phyloP scores from a whole-genome alignment of 2,797 vertebrate genomes.

The Acanthornis magna region DNA sequence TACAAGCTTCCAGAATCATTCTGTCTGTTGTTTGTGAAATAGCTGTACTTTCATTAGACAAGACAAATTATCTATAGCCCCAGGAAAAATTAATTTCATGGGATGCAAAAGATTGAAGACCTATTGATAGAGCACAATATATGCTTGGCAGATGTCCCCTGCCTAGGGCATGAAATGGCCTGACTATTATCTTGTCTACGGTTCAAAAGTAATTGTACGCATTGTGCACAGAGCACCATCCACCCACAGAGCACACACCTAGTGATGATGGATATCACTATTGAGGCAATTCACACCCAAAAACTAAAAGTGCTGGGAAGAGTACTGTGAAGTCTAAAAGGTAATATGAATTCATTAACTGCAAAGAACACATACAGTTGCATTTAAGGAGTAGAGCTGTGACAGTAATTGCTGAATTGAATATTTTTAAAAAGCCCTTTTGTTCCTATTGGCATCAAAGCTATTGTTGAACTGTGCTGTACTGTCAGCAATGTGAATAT shows the following conservation, averaged over 20 bases:
- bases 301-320: neutral
- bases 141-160: slow-evolving; percentile 12
- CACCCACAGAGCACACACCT: neutral
- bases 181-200: slow-evolving; percentile 37
- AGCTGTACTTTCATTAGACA: slow-evolving; percentile 48
- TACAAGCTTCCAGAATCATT: slow-evolving; percentile 1
- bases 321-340: neutral
- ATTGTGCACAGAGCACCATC: neutral
- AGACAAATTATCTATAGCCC: slow-evolving; percentile 49
- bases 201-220: slow-evolving; percentile 52
- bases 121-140: slow-evolving; percentile 30
- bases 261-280: neutral
- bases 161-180: slow-evolving; percentile 37
- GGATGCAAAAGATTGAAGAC: slow-evolving; percentile 45
- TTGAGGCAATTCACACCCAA: neutral
- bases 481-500: slow-evolving; percentile 56
- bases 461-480: slow-evolving; percentile 48
- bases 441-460: slow-evolving; percentile 67
- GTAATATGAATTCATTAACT: slow-evolving; percentile 48
- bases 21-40: neutral
- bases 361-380: slow-evolving; percentile 60
- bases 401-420: slow-evolving; percentile 70
- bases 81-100: slow-evolving; percentile 66
- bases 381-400: slow-evolving; percentile 48
- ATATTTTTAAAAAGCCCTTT: slow-evolving; percentile 67